Evolutionary conservation across 1,140 invertebrate genomes (phyloP), one percentile per base, ranked within the genome.

Genomic region (Musca domestica): DNA sequence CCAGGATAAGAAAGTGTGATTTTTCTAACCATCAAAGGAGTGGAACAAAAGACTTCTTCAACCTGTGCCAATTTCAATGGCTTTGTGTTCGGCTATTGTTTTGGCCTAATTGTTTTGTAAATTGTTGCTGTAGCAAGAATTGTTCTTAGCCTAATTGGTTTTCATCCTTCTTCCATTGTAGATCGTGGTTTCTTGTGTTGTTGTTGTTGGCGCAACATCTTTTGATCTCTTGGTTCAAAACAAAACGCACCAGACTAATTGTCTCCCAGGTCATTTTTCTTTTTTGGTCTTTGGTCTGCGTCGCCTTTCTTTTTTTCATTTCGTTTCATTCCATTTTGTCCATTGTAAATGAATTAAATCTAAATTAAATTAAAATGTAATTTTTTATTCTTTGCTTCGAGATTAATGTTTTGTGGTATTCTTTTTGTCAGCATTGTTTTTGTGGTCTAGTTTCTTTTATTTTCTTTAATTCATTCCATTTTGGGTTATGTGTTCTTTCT

Each of bases 301-400:
- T n/a, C n/a, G n/a, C n/a, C n/a, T 7, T 61, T 41, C 56, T 41
- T 15, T 68, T n/a, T 69, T 74, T 71, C 69, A 71, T 70, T 61
- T 9, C n/a, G n/a, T n/a, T 20, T 17, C 20, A 10, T 41, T 41
- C n/a, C 17, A 3, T 9, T 19, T 41, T 41, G 12, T 3, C 14
- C 20, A 54, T 19, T 22, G 20, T 34, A 20, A 10, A 19, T 34
- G 34, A 61, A 34, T 41, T 61, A 61, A 61, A 34, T 61, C 27
- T 34, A 61, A 61, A 61, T 61, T 61, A 61, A 61, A 61, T 61
- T 61, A 61, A 61, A 61, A 61, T 41, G 27, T 61, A 41, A 61
- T 61, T 61, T 61, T 61, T 61, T 61, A 34, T 61, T 61, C 27
- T 5, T 41, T 41, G 5, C 34, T n/a, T n/a, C n/a, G 12, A 41